A percentile compares a stretch with the other conserved stretches of the same genome.
Evolutionary conservation across 30 jellyfish, hydroid and myxozoan genomes (phyloP).

Genomic region (Chrysaora quinquecirrha): DNA sequence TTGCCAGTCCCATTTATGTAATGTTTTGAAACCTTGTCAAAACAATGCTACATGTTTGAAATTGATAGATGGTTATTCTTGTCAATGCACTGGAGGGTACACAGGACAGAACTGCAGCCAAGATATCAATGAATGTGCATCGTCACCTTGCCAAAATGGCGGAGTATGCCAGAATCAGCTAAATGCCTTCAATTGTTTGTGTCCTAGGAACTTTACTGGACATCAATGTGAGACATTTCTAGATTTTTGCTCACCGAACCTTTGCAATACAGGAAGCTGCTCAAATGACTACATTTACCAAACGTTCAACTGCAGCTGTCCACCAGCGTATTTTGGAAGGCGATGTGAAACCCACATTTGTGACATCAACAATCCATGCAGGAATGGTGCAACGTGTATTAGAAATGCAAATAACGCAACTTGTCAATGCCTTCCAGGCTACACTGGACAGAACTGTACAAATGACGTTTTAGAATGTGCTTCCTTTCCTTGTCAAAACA

Average conservation of each 20-base stretch:
- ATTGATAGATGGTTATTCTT: constrained; percentile 55
- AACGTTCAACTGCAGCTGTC: constrained; percentile 69
- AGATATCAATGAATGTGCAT: constrained; percentile 56
- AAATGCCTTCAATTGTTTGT: constrained; percentile 33
- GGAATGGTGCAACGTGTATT: constrained; percentile 77
- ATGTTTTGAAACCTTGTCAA: constrained; percentile 45
- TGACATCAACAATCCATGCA: constrained; percentile 54
- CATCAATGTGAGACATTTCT: constrained; percentile 44
- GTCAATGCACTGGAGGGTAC: constrained; percentile 69
- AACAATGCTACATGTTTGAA: constrained; percentile 83
- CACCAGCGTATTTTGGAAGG: constrained; percentile 54
- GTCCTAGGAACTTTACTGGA: constrained; percentile 72
- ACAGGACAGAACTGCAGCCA: constrained; percentile 58
- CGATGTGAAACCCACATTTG: constrained; percentile 62
- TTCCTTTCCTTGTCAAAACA: constrained; percentile 79
- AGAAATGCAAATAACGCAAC: constrained; percentile 26
- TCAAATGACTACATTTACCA: constrained; percentile 15
- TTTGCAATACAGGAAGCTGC: constrained; percentile 86
- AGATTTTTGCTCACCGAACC: constrained; percentile 69
- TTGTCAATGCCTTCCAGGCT: constrained; percentile 80
- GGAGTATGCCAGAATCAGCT: constrained; percentile 54
- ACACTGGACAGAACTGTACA: constrained; percentile 83
- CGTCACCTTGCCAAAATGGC: constrained; percentile 54
- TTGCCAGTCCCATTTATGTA: constrained; percentile 79
- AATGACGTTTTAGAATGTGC: constrained; percentile 75